Conservation (phyloP, 1,140 invertebrate genomes). For the Drosophila grimshawi region DNA sequence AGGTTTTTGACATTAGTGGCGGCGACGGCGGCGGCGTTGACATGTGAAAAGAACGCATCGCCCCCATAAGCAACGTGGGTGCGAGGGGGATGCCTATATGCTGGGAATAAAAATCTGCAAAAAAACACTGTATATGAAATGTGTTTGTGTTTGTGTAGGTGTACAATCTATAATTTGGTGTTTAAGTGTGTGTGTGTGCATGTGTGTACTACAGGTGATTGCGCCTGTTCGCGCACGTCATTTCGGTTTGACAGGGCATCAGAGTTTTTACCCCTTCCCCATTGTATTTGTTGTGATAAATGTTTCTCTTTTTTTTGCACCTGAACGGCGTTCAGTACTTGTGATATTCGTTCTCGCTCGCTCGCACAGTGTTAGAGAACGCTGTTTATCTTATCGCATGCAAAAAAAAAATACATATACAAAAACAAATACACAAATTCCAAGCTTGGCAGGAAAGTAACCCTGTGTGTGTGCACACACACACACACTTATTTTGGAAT, state of each 20-base stretch:
- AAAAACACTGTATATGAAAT: slow-evolving; percentile 10
- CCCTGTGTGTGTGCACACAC: slow-evolving; percentile 14
- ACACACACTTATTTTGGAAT: not conserved
- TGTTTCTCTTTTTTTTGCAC: slow-evolving; percentile 52
- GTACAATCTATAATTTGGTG: slow-evolving; percentile 12
- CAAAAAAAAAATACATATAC: slow-evolving; percentile 25
- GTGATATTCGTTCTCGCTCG: slow-evolving; percentile 8
- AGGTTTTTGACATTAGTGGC: slow-evolving; percentile 77
- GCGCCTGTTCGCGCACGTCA: slow-evolving; percentile 46
- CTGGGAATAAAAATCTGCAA: slow-evolving; percentile 48
- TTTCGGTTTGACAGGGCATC: slow-evolving; percentile 30
- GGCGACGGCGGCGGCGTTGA: not conserved
- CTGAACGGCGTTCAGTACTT: slow-evolving; percentile 35
- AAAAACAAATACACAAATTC: slow-evolving; percentile 57
- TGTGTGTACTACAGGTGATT: slow-evolving; percentile 61
- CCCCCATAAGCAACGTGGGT: slow-evolving; percentile 28
- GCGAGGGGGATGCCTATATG: slow-evolving; percentile 36
- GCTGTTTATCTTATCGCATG: slow-evolving; percentile 71
- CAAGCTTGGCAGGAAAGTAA: slow-evolving; percentile 46
- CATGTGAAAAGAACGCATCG: slow-evolving; percentile 30
- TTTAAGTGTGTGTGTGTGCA: slow-evolving; percentile 2
- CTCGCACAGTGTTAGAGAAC: slow-evolving; percentile 10
- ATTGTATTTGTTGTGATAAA: slow-evolving; percentile 57
- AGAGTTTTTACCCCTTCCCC: slow-evolving; percentile 51
- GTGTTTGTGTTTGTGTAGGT: slow-evolving; percentile 23